A percentile compares a stretch with the other conserved stretches of the same genome.
These are phyloP conservation scores for Notamacropus eugenii DNA, from an alignment of 2,797 vertebrate species.

Conservation along the genomic window DNA sequence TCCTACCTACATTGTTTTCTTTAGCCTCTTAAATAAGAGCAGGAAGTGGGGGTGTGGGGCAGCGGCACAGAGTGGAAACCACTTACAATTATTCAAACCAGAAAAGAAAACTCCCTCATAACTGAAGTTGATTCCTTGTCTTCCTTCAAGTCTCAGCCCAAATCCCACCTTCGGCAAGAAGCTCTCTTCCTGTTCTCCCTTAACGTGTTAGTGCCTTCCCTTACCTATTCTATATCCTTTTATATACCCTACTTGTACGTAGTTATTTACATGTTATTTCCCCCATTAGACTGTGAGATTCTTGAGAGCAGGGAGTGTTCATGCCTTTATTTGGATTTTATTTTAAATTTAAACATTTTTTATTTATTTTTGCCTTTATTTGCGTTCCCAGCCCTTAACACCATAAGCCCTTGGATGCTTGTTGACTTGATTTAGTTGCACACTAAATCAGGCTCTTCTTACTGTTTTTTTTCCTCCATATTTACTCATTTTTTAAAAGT, in stretches of 20 bases:
- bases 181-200: neutral
- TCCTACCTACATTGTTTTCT: neutral
- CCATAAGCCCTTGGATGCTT: neutral
- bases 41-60: neutral
- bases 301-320: too few relatives aligned
- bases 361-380: neutral
- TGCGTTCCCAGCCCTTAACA: neutral
- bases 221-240: neutral
- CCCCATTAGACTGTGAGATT: neutral
- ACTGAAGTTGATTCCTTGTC: neutral
- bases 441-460: neutral
- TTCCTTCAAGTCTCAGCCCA: neutral
- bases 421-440: neutral
- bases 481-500: neutral
- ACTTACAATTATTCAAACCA: neutral
- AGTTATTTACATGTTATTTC: neutral
- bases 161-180: neutral
- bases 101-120: neutral
- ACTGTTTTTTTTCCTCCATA: neutral
- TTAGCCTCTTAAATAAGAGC: slow-evolving; percentile 30
- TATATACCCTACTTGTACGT: neutral
- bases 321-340: too few relatives aligned
- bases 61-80: neutral
- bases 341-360: too few relatives aligned
- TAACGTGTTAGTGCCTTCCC: neutral